A percentile compares a stretch with the other conserved stretches of the same genome.
phyloP scores from a whole-genome alignment of 1,140 invertebrate species.

The Stenopsyche tienmushanensis region DNA sequence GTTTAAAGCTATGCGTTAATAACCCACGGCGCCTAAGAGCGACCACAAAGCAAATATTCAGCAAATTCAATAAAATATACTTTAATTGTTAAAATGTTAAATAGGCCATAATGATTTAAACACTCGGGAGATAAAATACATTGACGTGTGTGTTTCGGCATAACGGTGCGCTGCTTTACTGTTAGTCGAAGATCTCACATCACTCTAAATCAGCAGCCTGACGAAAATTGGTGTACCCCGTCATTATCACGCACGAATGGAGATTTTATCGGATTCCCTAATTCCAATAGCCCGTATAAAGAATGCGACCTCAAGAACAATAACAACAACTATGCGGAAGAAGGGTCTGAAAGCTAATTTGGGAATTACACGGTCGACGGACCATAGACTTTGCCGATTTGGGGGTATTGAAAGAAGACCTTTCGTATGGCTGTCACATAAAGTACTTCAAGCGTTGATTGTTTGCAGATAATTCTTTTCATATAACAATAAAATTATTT shows the following conservation, averaged over 20 bases:
- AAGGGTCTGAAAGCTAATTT: constrained; percentile 32
- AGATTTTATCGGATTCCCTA: constrained; percentile 35
- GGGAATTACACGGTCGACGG: constrained; percentile 34
- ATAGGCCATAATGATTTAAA: background rate
- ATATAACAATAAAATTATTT: too few relatives aligned
- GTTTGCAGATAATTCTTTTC: too few relatives aligned
- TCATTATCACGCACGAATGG: constrained; percentile 29
- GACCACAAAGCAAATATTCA: background rate
- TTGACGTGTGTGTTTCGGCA: too few relatives aligned
- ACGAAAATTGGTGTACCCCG: background rate
- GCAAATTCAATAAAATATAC: background rate
- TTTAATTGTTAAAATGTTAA: too few relatives aligned
- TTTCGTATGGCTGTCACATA: too few relatives aligned
- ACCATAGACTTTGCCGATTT: background rate
- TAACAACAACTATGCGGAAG: constrained; percentile 12
- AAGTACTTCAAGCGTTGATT: too few relatives aligned
- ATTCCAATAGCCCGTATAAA: constrained; percentile 30
- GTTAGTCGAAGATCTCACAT: background rate
- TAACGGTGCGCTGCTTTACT: background rate
- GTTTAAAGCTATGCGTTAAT: background rate
- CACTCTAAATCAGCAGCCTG: too few relatives aligned
- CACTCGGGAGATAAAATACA: too few relatives aligned
- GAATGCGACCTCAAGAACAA: constrained; percentile 25
- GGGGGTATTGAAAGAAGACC: too few relatives aligned
- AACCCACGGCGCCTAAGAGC: background rate